Percentiles rank a stretch among this genome's conserved stretches.
phyloP scores from a whole-genome alignment of 2,113 vertebrate species.

The Trematomus loennbergii region DNA sequence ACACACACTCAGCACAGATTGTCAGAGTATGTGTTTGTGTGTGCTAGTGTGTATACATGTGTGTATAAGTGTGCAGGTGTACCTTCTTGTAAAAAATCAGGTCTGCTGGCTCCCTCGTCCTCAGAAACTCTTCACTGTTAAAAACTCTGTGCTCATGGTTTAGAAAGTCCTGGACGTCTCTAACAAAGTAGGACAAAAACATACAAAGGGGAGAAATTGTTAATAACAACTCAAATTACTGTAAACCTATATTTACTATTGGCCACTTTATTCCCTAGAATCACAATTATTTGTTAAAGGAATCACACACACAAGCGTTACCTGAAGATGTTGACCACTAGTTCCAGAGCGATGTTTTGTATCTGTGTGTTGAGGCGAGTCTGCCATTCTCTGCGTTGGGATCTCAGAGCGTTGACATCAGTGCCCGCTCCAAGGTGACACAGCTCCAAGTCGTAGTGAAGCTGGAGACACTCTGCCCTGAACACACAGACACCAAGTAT shows the following conservation, averaged over 20 bases:
- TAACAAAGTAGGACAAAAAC: slow-evolving; percentile 55
- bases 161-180: slow-evolving; percentile 92
- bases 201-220: not conserved
- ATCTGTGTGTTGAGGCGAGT: slow-evolving; percentile 88
- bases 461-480: slow-evolving; percentile 88
- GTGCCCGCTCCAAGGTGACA: slow-evolving; percentile 85
- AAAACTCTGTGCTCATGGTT: slow-evolving; percentile 97
- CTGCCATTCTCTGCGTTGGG: slow-evolving; percentile 89
- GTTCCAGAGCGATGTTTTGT: slow-evolving; percentile 88
- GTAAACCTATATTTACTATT: too few relatives aligned
- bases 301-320: slow-evolving; percentile 48
- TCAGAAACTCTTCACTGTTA: slow-evolving; percentile 96
- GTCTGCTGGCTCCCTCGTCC: slow-evolving; percentile 86
- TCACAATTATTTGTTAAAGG: not conserved
- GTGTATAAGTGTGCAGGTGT: not conserved
- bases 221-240: not conserved
- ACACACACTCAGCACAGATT: slow-evolving; percentile 1
- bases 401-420: slow-evolving; percentile 82
- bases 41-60: not conserved
- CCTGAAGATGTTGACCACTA: slow-evolving; percentile 95
- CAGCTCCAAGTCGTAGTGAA: slow-evolving; percentile 91
- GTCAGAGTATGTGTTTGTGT: not conserved
- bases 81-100: slow-evolving; percentile 94
- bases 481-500: slow-evolving; percentile 13
- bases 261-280: not conserved